phyloP scores from a whole-genome alignment of 2,113 vertebrate genomes.

The Zapus hudsonius region DNA sequence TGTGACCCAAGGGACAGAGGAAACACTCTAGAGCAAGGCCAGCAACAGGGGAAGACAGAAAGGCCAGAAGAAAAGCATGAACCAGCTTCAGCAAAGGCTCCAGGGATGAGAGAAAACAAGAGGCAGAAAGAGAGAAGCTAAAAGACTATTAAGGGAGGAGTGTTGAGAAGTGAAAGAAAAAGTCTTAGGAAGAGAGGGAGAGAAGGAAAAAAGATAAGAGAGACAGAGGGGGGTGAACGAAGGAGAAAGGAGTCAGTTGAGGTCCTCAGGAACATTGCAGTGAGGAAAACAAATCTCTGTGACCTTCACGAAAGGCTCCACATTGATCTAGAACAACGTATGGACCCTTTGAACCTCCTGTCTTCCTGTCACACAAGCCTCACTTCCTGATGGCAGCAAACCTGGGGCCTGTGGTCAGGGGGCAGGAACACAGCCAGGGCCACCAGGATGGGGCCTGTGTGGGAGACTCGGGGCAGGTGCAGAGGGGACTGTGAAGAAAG shows the following conservation, averaged over 20 bases:
- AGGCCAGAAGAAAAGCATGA: not conserved
- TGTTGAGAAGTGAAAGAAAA: not conserved
- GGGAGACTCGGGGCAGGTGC: not conserved
- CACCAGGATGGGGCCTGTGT: accelerated
- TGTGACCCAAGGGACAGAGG: not conserved
- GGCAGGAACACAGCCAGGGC: not conserved
- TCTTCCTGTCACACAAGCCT: not conserved
- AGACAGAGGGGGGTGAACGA: not conserved
- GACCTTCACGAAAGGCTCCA: not conserved
- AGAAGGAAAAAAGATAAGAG: not conserved
- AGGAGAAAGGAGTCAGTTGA: accelerated
- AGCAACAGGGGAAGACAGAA: not conserved
- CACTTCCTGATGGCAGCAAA: not conserved
- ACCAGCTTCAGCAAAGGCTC: not conserved
- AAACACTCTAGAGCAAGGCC: not conserved
- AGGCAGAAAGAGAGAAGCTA: not conserved
- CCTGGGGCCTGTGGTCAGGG: not conserved
- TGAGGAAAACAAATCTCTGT: not conserved
- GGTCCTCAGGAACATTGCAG: accelerated
- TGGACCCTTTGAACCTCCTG: not conserved
- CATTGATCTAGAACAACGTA: not conserved
- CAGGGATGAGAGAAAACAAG: too few relatives aligned
- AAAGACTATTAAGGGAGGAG: too few relatives aligned
- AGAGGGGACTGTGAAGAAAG: not conserved
- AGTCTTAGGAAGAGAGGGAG: not conserved